These are phyloP conservation scores for Trachelus tabidus DNA, from an alignment of 2,888 invertebrate genomes.

Conservation along the genomic window DNA sequence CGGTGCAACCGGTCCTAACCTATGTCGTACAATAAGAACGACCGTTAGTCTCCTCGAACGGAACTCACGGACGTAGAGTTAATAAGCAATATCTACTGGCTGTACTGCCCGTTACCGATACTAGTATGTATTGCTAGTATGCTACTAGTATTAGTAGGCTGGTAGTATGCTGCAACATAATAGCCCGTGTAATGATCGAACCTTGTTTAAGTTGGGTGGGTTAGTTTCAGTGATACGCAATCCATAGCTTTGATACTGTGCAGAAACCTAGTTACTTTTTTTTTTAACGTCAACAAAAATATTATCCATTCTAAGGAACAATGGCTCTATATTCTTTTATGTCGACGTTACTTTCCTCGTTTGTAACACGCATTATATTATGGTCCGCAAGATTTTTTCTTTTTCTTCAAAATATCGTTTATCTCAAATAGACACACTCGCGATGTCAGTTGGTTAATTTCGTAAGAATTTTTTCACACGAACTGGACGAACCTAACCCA, in stretches of 20 bases:
- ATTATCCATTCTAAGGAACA: neutral
- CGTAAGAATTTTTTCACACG: neutral
- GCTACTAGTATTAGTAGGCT: slow-evolving; percentile 3
- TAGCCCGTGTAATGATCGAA: slow-evolving; percentile 41
- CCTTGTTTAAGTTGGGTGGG: slow-evolving; percentile 26
- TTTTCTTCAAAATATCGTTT: neutral
- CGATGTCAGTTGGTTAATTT: neutral
- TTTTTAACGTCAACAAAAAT: neutral
- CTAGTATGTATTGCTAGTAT: neutral
- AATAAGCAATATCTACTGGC: slow-evolving; percentile 57
- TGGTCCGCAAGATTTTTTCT: neutral
- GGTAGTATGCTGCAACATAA: slow-evolving; percentile 32
- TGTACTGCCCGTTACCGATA: slow-evolving; percentile 39
- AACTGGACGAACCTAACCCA: neutral
- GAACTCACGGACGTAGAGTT: slow-evolving; percentile 54
- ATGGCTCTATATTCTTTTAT: neutral
- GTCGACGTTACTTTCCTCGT: neutral
- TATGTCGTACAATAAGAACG: slow-evolving; percentile 18
- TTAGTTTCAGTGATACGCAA: slow-evolving; percentile 36
- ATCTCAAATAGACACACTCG: neutral
- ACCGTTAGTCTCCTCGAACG: slow-evolving; percentile 46
- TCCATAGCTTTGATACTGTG: slow-evolving; percentile 16
- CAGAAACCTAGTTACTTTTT: neutral
- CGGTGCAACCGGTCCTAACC: slow-evolving; percentile 52
- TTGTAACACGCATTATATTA: neutral